Evolutionary conservation across 35 echinoderm and acorn worm genomes (phyloP).

Genomic region (Chiridota heheva): DNA sequence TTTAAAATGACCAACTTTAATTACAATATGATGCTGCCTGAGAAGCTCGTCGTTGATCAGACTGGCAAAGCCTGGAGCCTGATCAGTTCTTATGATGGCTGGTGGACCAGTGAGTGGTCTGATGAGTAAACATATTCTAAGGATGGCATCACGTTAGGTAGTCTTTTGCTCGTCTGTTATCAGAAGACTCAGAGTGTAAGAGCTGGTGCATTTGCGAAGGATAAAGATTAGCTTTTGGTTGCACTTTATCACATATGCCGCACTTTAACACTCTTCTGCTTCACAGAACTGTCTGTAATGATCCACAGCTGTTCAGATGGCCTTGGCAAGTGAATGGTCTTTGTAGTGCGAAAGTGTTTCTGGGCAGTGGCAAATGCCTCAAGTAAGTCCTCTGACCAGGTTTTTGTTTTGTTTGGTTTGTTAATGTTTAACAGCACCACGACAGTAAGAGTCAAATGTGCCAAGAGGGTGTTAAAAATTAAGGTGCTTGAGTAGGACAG

Average conservation of each 20-base stretch:
- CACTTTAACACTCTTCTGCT: conserved; percentile 28
- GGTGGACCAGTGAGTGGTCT: conserved; percentile 47
- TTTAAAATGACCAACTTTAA: conserved; percentile 56
- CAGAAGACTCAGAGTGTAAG: conserved; percentile 18
- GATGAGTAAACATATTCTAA: conserved; percentile 17
- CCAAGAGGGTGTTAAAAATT: too few relatives aligned
- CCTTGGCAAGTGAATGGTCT: conserved; percentile 24
- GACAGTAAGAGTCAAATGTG: too few relatives aligned
- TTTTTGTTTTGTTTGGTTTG: too few relatives aligned
- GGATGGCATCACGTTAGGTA: conserved; percentile 16
- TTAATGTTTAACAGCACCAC: too few relatives aligned
- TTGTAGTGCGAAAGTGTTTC: too few relatives aligned
- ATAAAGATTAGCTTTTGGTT: conserved; percentile 19
- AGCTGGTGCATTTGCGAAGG: conserved; percentile 34
- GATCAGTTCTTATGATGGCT: conserved; percentile 38
- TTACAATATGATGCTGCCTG: conserved; percentile 24
- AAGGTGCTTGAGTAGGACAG: too few relatives aligned
- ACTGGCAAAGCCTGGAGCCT: conserved; percentile 17
- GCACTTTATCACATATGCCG: conserved; percentile 48
- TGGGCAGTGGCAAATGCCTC: too few relatives aligned
- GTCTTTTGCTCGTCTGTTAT: conserved; percentile 36
- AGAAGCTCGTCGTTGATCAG: conserved; percentile 32
- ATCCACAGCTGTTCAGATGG: conserved; percentile 50
- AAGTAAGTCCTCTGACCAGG: too few relatives aligned
- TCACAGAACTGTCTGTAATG: conserved; percentile 44